Conservation (phyloP, 1,140 invertebrate species). For the Trissolcus basalis region DNA sequence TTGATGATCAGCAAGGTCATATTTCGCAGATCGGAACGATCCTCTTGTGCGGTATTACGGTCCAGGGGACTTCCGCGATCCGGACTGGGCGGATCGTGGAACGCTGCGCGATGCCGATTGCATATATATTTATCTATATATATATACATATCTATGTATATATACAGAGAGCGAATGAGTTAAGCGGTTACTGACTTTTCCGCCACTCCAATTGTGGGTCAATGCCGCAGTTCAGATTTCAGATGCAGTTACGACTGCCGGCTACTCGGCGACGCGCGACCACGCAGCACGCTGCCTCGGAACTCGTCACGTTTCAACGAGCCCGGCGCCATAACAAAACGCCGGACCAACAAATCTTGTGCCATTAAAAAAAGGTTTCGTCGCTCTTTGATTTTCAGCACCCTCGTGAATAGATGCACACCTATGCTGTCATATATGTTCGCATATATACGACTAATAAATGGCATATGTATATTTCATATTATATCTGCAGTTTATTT, state of each 20-base stretch:
- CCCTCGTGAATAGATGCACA: too few species aligned
- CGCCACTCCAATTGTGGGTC: constrained; percentile 66
- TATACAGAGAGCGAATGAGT: constrained; percentile 69
- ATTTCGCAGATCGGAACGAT: constrained; percentile 54
- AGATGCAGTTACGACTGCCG: constrained; percentile 60
- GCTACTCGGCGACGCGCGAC: constrained; percentile 60
- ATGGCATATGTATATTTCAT: too few species aligned
- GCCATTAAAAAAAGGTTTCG: too few species aligned
- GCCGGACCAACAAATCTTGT: background rate
- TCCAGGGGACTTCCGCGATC: constrained; percentile 57
- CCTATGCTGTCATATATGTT: too few species aligned
- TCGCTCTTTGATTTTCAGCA: constrained; percentile 1
- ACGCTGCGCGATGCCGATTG: constrained; percentile 67
- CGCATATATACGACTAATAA: too few species aligned
- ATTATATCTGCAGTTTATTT: too few species aligned
- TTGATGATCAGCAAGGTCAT: constrained; percentile 20
- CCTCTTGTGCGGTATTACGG: constrained; percentile 60
- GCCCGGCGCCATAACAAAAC: background rate
- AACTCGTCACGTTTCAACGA: constrained; percentile 50
- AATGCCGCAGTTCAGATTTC: constrained; percentile 65
- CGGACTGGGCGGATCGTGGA: constrained; percentile 62
- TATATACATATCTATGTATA: constrained; percentile 65
- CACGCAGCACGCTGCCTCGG: constrained; percentile 46
- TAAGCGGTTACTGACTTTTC: constrained; percentile 73
- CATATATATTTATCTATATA: constrained; percentile 56